These are phyloP conservation scores for Hippolais icterina DNA, from an alignment of 2,113 vertebrate genomes.

Conservation along the genomic window DNA sequence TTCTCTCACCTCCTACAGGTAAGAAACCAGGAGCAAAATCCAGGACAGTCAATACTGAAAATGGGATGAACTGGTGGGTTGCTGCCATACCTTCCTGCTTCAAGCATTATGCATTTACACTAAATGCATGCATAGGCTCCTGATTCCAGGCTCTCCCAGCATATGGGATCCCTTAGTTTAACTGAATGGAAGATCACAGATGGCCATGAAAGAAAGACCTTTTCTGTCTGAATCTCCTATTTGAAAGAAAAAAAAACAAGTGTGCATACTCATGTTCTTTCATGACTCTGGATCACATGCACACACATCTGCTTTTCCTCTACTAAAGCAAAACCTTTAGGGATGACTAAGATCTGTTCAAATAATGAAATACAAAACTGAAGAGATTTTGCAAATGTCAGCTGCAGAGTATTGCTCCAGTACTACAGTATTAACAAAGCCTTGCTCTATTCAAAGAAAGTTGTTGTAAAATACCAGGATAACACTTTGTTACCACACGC, in stretches of 20 bases:
- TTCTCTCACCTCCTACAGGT: neutral
- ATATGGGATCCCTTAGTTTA: neutral
- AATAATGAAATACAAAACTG: neutral
- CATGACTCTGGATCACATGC: neutral
- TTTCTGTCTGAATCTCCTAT: neutral
- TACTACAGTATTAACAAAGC: neutral
- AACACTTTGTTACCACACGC: neutral
- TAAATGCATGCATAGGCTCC: neutral
- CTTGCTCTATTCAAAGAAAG: neutral
- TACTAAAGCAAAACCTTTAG: neutral
- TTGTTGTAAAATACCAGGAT: neutral
- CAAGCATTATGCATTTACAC: neutral
- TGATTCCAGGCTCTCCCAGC: neutral
- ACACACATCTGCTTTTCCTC: neutral
- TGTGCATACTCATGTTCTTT: neutral
- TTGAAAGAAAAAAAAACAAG: neutral
- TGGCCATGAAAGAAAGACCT: accelerated
- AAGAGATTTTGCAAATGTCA: neutral
- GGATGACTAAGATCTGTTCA: neutral
- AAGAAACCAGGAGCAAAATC: neutral
- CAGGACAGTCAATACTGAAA: neutral
- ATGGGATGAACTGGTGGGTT: neutral
- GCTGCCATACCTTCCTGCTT: neutral
- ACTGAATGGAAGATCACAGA: neutral
- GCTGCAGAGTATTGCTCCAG: neutral